These are phyloP conservation scores for Eubucco bourcierii DNA, from an alignment of 2,113 vertebrate species.

Conservation along the genomic window DNA sequence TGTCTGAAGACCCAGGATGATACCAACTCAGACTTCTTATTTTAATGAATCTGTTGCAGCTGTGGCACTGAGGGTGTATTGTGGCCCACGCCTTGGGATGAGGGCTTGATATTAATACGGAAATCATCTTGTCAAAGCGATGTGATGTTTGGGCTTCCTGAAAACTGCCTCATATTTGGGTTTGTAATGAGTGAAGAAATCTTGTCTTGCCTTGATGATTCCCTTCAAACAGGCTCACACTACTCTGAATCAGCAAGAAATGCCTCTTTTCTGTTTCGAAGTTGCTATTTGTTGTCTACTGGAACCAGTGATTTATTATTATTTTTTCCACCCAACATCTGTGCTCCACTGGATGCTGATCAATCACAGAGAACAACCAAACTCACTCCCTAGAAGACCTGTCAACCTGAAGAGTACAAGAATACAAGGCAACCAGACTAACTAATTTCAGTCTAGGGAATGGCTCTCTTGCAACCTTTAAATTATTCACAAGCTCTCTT, in stretches of 20 bases:
- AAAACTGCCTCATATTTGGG: neutral
- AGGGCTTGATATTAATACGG: neutral
- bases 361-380: neutral
- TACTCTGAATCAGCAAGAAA: neutral
- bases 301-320: neutral
- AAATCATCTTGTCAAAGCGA: neutral
- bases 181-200: neutral
- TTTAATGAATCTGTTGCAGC: neutral
- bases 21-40: neutral
- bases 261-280: neutral
- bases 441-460: constrained; percentile 14
- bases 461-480: constrained; percentile 1
- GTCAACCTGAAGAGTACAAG: neutral
- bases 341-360: neutral
- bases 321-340: neutral
- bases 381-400: neutral
- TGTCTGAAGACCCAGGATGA: no score
- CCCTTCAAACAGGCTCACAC: neutral
- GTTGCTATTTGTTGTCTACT: neutral
- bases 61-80: neutral
- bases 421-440: neutral
- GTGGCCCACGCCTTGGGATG: neutral
- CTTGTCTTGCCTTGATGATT: neutral
- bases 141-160: neutral
- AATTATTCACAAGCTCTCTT: constrained; percentile 15